Evolutionary conservation across 92 coral and sea anemone genomes (phyloP).

Genomic region (Phenganax stokvisi): DNA sequence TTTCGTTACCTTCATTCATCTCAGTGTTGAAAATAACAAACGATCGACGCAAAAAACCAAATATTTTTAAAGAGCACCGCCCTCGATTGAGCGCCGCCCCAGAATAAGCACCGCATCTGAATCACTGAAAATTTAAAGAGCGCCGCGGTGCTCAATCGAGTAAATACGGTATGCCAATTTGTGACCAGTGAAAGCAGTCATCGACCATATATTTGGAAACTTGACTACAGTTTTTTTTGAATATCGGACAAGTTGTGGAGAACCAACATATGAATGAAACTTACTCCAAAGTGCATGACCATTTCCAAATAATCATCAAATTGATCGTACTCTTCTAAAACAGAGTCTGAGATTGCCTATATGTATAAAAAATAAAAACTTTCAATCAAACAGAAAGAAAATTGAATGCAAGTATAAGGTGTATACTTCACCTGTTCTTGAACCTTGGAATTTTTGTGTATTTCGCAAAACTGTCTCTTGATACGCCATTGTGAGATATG

Average conservation of each 20-base stretch:
- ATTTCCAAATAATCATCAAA: conserved; percentile 97
- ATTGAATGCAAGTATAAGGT: not conserved
- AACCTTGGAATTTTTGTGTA: conserved; percentile 59
- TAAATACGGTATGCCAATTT: too few relatives aligned
- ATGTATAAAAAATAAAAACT: not conserved
- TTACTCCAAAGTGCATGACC: conserved; percentile 99
- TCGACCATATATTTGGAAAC: too few relatives aligned
- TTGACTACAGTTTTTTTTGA: too few relatives aligned
- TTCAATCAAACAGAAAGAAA: not conserved
- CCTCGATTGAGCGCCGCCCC: too few relatives aligned
- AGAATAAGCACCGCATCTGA: too few relatives aligned
- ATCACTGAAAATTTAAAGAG: too few relatives aligned
- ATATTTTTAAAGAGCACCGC: too few relatives aligned
- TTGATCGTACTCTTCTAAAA: conserved; percentile 90
- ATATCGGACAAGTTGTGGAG: not conserved
- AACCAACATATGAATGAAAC: conserved; percentile 2
- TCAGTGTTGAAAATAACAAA: too few relatives aligned
- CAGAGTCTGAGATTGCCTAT: conserved; percentile 75
- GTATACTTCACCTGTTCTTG: conserved; percentile 69
- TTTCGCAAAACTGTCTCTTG: conserved; percentile 64
- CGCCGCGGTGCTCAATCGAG: too few relatives aligned
- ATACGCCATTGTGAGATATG: conserved; percentile 57
- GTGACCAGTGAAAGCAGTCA: too few relatives aligned
- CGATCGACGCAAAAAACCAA: too few relatives aligned
- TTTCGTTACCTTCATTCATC: too few relatives aligned